phyloP scores from a whole-genome alignment of 1,140 invertebrate species.

The Drosophila ficusphila region DNA sequence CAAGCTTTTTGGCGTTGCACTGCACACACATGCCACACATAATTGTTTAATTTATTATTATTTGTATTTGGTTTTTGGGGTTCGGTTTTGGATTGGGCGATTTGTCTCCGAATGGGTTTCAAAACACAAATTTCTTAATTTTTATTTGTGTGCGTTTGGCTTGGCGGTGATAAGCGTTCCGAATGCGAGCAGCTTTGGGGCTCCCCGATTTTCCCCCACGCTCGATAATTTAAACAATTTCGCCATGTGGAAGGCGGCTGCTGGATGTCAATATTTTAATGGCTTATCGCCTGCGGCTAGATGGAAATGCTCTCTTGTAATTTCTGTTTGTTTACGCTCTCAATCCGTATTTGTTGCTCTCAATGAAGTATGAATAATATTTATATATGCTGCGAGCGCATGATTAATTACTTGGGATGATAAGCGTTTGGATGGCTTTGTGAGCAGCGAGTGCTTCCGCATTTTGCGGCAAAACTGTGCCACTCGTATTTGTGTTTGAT shows the following conservation, averaged over 20 bases:
- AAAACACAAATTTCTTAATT: conserved; percentile 65
- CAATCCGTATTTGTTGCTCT: conserved; percentile 29
- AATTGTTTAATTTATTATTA: conserved; percentile 83
- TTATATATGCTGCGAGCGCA: conserved; percentile 35
- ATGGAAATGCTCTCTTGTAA: conserved; percentile 13
- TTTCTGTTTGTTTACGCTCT: conserved; percentile 47
- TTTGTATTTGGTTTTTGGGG: conserved; percentile 64
- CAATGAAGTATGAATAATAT: conserved; percentile 62
- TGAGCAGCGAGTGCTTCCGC: conserved; percentile 51
- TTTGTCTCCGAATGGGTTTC: conserved; percentile 72
- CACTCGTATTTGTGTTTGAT: conserved; percentile 51
- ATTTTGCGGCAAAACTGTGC: conserved; percentile 58
- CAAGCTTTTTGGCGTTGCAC: conserved; percentile 36
- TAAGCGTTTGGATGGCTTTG: conserved; percentile 45
- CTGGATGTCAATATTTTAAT: conserved; percentile 71
- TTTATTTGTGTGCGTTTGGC: conserved; percentile 15
- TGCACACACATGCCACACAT: conserved; percentile 38
- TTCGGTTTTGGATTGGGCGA: conserved; percentile 31
- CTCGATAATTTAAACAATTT: conserved; percentile 70
- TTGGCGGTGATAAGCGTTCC: conserved; percentile 52
- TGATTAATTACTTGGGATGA: conserved; percentile 45
- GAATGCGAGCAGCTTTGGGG: conserved; percentile 34
- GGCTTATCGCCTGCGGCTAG: conserved; percentile 60
- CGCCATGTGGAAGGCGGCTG: conserved; percentile 53
- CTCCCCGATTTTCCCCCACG: background rate